A percentile compares a stretch with the other conserved stretches of the same genome.
phyloP scores from a whole-genome alignment of 2,888 invertebrate species.

The Spisula solida region DNA sequence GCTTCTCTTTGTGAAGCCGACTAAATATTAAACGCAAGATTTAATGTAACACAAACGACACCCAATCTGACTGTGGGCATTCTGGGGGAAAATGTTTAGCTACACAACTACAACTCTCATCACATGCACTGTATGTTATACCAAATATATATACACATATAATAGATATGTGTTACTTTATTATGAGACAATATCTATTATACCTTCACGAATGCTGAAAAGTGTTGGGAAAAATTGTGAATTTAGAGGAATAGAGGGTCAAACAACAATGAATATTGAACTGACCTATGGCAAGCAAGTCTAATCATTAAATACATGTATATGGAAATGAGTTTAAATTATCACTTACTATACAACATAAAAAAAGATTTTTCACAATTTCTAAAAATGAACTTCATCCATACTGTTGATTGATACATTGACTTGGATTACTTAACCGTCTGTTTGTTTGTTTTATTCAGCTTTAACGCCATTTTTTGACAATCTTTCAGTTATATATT shows the following conservation, averaged over 20 bases:
- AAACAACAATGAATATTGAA: constrained; percentile 13
- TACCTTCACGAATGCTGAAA: constrained; percentile 39
- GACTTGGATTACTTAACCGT: too few species aligned
- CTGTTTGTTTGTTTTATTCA: too few species aligned
- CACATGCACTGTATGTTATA: constrained; percentile 14
- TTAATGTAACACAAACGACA: not conserved
- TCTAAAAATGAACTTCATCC: too few species aligned
- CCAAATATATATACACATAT: constrained; percentile 13
- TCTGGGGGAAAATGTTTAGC: not conserved
- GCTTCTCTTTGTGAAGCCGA: too few species aligned
- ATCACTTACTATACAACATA: too few species aligned
- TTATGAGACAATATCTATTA: constrained; percentile 34
- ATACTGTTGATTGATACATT: too few species aligned
- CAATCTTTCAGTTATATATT: too few species aligned
- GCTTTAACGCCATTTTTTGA: too few species aligned
- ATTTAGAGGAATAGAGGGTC: constrained; percentile 30
- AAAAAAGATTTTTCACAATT: too few species aligned
- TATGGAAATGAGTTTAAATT: too few species aligned
- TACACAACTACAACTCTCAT: not conserved
- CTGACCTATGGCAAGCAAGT: not conserved
- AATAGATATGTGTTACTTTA: constrained; percentile 15
- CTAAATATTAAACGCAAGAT: too few species aligned
- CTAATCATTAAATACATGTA: not conserved
- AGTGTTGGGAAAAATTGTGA: constrained; percentile 42
- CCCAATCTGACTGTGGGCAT: not conserved